Base-by-base conservation (phyloP, 2,888 invertebrate species). In the Xanthia togata region DNA sequence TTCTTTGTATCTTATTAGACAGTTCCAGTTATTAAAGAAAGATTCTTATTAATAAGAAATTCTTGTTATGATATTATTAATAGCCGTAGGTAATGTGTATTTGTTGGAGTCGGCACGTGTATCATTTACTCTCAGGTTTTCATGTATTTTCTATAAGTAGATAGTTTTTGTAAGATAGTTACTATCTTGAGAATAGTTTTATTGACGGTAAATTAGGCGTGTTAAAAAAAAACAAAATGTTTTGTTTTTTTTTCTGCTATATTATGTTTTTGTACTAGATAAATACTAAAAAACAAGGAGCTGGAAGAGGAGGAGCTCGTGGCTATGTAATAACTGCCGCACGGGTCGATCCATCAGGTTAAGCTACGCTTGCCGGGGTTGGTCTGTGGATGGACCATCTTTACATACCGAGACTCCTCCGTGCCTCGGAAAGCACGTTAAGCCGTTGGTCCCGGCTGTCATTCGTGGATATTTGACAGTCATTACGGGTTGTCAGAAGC, bases 21-120 rank as follows among this genome's bases (percentile, higher is more conserved):
- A 23, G n/a, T n/a, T 35, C 9, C 9, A 17, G 70, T 55, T 70
- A 44, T 55, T 53, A 26, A 14, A 41, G 38, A 53, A 71, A 44
- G 6, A 57, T 55, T 23, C n/a, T 20, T 26, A 73, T 20, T 41
- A 62, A 31, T 44, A 63, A 71, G n/a, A 63, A 26, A 63, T 26
- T 60, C 1, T 47, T 38, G 47, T n/a, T 8, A 1, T 31, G 14
- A 5, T 31, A 63, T 63, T 63, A 41, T 9, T 9, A 41, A 41
- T 41, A 41, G 41, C 41, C 41, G 41, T 41, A 41, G 11, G 41
- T 41, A 23, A 70, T 26, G 5, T n/a, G 44, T 59, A 47, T 72
- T 31, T 38, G 44, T 70, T 31, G 17, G n/a, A 73, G 9, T 20
- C 4, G 31, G 41, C 50, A 31, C 60, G 60, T 74, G 60, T 50